Evolutionary conservation across 2,113 vertebrate species (phyloP).

Genomic region (Capreolus pygargus): DNA sequence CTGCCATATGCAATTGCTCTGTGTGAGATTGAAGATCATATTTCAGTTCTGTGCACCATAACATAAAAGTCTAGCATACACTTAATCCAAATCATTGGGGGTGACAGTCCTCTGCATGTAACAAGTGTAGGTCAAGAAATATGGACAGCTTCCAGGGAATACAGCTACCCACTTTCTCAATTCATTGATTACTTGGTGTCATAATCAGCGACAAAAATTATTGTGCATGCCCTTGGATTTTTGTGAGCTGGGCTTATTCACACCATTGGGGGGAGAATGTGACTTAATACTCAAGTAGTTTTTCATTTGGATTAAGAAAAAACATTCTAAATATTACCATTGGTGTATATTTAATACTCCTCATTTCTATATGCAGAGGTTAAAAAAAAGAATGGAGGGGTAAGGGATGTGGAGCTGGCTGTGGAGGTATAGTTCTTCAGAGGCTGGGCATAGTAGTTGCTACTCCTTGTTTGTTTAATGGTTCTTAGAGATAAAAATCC

Average conservation of each 20-base stretch:
- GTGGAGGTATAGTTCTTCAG: neutral
- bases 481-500: constrained; percentile 1
- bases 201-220: neutral
- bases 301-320: constrained; percentile 29
- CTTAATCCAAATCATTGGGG: neutral
- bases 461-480: neutral
- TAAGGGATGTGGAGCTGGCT: neutral
- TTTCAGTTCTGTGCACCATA: constrained; percentile 47
- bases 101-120: neutral
- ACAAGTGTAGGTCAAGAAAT: neutral
- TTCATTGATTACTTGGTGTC: neutral
- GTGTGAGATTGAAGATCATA: constrained; percentile 17
- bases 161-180: neutral
- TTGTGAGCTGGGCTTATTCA: neutral
- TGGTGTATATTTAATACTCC: neutral
- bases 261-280: neutral
- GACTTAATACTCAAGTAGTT: neutral
- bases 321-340: neutral
- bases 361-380: neutral
- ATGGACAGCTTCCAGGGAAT: neutral
- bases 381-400: neutral
- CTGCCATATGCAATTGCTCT: constrained; percentile 50
- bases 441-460: neutral
- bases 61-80: neutral
- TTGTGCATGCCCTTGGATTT: neutral